Conservation (phyloP, 2,797 vertebrate species). For the Microchirus variegatus region DNA sequence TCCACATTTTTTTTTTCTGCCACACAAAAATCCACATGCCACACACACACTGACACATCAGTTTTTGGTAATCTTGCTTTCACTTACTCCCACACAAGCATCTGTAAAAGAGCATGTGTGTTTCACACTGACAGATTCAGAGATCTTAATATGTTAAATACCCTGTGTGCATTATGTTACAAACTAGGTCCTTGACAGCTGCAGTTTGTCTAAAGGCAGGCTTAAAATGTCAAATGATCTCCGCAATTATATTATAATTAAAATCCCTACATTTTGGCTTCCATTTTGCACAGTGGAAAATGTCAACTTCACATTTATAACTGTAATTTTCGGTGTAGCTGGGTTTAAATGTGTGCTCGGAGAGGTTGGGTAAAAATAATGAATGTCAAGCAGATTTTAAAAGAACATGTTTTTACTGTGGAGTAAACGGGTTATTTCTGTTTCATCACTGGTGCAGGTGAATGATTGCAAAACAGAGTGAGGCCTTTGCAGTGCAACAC, state of each 20-base stretch:
- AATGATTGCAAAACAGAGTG: slow-evolving; percentile 79
- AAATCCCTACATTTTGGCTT: slow-evolving; percentile 18
- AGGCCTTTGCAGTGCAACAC: slow-evolving; percentile 62
- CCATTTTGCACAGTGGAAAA: neutral
- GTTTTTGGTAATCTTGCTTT: slow-evolving; percentile 58
- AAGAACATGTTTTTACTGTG: neutral
- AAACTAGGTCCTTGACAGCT: slow-evolving; percentile 34
- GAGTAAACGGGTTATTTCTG: neutral
- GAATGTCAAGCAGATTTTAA: neutral
- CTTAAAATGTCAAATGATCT: slow-evolving; percentile 48
- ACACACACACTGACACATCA: slow-evolving; percentile 36
- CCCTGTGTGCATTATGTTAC: slow-evolving; percentile 25
- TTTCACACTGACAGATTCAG: slow-evolving; percentile 51
- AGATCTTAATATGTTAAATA: slow-evolving; percentile 41
- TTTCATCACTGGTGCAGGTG: slow-evolving; percentile 62
- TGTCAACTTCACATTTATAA: slow-evolving; percentile 13
- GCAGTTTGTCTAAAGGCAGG: slow-evolving; percentile 30
- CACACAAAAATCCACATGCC: slow-evolving; percentile 47
- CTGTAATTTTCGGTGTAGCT: slow-evolving; percentile 12
- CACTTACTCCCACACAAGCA: slow-evolving; percentile 68
- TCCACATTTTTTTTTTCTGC: slow-evolving; percentile 44
- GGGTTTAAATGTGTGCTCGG: slow-evolving; percentile 1
- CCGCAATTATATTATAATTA: slow-evolving; percentile 31
- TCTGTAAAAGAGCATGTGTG: slow-evolving; percentile 67
- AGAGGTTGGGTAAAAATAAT: neutral